Base-by-base conservation (phyloP, 2,797 vertebrate genomes). In the Pelobates cultripes region DNA sequence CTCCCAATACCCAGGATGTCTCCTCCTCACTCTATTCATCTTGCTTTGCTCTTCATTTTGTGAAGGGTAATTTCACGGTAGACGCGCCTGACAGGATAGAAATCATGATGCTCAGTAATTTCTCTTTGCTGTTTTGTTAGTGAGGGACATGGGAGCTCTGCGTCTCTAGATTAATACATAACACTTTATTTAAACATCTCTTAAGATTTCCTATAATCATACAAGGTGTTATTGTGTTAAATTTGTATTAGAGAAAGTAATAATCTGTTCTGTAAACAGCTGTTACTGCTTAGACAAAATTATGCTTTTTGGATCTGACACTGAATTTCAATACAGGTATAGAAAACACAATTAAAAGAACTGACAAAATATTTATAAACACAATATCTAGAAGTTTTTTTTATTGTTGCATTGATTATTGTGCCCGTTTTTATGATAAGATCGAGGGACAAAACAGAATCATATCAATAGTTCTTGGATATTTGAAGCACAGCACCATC, bases 41-140 rank as follows among this genome's bases (percentile, higher is more conserved):
- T 51, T 45, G 12, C 44, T 70, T 64, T 81, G 73, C 53, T 81
- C 73, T 76, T 71, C 79, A 70, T 76, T 64, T 71, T 66, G 60
- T 76, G 77, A 79, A 70, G 61, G 64, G 67, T 77, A 80, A 77
- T 84, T 84, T 82, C 80, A 76, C 73, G 75, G 55, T 75, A 78
- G 72, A 57, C 67, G 45, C 73, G 63, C 45, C 60, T 67, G 68
- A 75, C 82, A 79, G 75, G 71, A 81, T 71, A 69, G 67, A 78
- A 70, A 68, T 80, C 73, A 66, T 51, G 43, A 68, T 63, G 78
- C 75, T 69, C 75, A 72, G 78, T 78, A 75, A 66, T 81, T 81
- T 75, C 70, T 51, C 73, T 82, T 69, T 70, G 15, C 43, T 70
- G 45, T 47, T 47, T 5, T 47, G 45, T 47, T 47, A 42, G 45